These are phyloP conservation scores for Pomatorhinus ruficollis DNA, from an alignment of 2,113 vertebrate genomes.

Conservation along the genomic window DNA sequence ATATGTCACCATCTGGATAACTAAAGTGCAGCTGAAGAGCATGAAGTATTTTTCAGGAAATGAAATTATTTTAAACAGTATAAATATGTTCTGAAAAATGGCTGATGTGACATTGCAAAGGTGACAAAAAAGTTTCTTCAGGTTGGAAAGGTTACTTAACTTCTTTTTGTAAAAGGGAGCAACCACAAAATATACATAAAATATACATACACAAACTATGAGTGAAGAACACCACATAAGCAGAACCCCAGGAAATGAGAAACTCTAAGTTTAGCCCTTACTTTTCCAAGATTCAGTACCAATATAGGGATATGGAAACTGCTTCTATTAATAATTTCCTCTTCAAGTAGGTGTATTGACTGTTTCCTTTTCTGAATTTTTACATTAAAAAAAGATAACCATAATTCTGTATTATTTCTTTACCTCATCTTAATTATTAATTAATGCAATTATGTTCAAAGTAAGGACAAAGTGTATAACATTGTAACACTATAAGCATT, in stretches of 20 bases:
- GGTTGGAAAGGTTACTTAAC: not conserved
- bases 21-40: not conserved
- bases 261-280: not conserved
- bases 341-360: not conserved
- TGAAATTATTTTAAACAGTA: not conserved
- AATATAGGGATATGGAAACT: not conserved
- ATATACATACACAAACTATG: not conserved
- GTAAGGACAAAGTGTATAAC: not conserved
- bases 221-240: not conserved
- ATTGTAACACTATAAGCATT: not conserved
- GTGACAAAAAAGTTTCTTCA: not conserved
- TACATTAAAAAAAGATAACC: not conserved
- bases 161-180: not conserved
- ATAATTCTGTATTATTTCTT: not conserved
- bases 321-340: not conserved
- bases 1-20: not conserved
- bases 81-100: not conserved
- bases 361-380: not conserved
- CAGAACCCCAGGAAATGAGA: constrained; percentile 26
- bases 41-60: not conserved
- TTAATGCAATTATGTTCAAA: not conserved
- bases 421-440: not conserved
- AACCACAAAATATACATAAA: not conserved
- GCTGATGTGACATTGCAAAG: not conserved
- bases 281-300: not conserved